Evolutionary conservation across 2,797 vertebrate genomes (phyloP).

Genomic region (Pitangus sulphuratus): DNA sequence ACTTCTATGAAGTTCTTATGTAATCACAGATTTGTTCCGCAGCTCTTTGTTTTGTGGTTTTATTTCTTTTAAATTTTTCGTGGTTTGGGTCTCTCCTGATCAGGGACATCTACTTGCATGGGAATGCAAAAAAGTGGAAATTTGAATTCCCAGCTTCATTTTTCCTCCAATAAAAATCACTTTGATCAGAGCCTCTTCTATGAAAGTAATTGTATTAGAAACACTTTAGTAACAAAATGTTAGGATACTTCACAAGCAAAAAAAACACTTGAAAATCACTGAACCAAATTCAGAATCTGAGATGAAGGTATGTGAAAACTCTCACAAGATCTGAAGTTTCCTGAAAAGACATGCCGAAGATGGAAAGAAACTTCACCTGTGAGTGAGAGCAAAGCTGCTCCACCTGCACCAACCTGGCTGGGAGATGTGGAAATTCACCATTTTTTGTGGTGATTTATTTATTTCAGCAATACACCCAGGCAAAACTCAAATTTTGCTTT

Average conservation of each 20-base stretch:
- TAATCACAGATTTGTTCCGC: not conserved
- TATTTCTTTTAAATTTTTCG: not conserved
- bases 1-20: not conserved
- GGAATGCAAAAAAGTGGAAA: not conserved
- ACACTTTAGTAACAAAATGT: not conserved
- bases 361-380: not conserved
- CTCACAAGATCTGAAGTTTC: not conserved
- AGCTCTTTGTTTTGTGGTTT: not conserved
- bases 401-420: not conserved
- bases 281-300: not conserved
- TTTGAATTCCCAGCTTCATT: not conserved
- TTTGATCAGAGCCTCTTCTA: not conserved
- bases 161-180: not conserved
- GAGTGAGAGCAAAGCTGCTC: not conserved
- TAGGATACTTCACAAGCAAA: not conserved
- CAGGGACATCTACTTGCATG: not conserved
- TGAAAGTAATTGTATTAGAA: not conserved
- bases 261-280: not conserved
- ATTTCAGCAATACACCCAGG: not conserved
- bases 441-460: not conserved
- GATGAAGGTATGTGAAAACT: not conserved
- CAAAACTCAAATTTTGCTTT: not conserved
- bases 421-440: not conserved
- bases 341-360: not conserved
- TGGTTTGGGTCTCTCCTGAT: not conserved